Percentiles rank a stretch among this genome's conserved stretches.
These are phyloP conservation scores for Pseudolaguvia tuberculata DNA, from an alignment of 2,113 vertebrate genomes.

Conservation along the genomic window DNA sequence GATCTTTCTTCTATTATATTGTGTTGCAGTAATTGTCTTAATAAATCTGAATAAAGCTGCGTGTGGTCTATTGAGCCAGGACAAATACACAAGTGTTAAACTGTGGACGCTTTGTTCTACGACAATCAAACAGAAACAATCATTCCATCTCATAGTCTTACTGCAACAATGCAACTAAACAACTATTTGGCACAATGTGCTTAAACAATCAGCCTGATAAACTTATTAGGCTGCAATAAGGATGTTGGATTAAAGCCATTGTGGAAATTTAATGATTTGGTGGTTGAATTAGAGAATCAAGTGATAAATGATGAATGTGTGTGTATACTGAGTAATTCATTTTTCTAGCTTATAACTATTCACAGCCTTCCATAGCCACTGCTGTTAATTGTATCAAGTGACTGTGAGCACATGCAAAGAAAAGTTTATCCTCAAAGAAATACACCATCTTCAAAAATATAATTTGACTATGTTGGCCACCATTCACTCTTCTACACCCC, in stretches of 20 bases:
- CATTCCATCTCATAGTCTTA: neutral
- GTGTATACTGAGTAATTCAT: conserved; percentile 11
- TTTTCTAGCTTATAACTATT: neutral
- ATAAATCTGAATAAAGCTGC: conserved; percentile 21
- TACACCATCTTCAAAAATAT: neutral
- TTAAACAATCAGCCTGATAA: neutral
- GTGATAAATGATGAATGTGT: conserved; percentile 19
- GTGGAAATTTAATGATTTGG: conserved; percentile 4
- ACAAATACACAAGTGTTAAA: conserved; percentile 49
- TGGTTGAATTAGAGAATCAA: neutral
- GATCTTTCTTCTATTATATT: conserved; percentile 15
- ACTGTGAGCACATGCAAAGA: neutral
- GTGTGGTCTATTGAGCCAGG: conserved; percentile 36
- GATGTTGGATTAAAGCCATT: neutral
- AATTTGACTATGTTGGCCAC: conserved; percentile 18
- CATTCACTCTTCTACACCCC: conserved; percentile 5
- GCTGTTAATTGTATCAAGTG: neutral
- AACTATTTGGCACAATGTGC: neutral
- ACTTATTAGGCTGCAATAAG: neutral
- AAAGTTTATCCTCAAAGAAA: neutral
- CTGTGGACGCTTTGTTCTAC: conserved; percentile 23
- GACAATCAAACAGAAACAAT: neutral
- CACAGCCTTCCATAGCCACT: no score
- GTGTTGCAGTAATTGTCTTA: conserved; percentile 25
- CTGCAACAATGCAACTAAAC: conserved; percentile 13